Evolutionary conservation across 1,140 invertebrate genomes (phyloP), one percentile per base, ranked within the genome.

Genomic region (Spodoptera litura): DNA sequence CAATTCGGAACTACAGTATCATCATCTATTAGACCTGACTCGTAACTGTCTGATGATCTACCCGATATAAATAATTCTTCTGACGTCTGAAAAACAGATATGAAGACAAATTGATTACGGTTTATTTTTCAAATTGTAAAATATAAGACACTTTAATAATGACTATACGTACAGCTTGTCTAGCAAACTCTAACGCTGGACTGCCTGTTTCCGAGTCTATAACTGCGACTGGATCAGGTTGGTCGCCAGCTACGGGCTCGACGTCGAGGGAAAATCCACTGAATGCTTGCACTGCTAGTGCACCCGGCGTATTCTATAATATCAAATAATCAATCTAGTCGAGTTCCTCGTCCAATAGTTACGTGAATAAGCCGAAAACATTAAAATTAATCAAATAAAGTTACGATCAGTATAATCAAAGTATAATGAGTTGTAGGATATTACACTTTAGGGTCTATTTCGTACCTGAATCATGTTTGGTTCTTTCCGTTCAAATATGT

Each of bases 1-100:
- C 93, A 94, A 84, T 90, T 84, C 1, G 93, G 91, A 13, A 94
- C 87, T 44, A 88, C 75, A 1, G 84, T 52, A 27, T 94, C 93
- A 15, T 94, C 91, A 15, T 93, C 91, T 15, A 89, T 59, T 9
- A 87, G 73, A 75, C 91, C 93, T 1, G 93, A 91, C 70, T 87
- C 88, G 52, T 89, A 94, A 15, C 87, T 91, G 38, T 84, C 87
- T 20, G 93, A 94, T 12, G 91, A 93, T 73, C 91, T 79, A 6
- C 89, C 87, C 2, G 93, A 92, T 55, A 90, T 81, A 35, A 93
- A 91, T 52, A 93, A 74, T 82, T 94, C 91, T 85, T 94, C 91
- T 12, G 93, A 91, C 10, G 84, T 83, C 93, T 94, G 31, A 27
- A 85, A 86, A 80, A 31, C 68, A 31, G 4, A 31, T 31, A 31